Percentiles rank a stretch among this genome's conserved stretches.
Evolutionary conservation across 2,888 invertebrate genomes (phyloP).

Genomic region (Anodontia alba): DNA sequence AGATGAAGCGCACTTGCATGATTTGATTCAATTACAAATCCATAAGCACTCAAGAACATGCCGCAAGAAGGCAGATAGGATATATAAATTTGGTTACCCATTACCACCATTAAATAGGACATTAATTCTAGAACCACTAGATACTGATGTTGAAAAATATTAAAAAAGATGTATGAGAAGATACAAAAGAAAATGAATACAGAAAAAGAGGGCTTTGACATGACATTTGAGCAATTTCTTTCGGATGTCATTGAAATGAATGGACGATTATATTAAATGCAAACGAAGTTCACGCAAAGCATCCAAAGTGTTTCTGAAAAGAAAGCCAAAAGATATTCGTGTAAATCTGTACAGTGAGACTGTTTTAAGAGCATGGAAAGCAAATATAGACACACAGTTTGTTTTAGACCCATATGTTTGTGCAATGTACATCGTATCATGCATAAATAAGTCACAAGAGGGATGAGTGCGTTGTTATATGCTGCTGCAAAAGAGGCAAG

Average conservation of each 20-base stretch:
- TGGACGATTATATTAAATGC: conserved; percentile 39
- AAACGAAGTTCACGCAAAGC: conserved; percentile 31
- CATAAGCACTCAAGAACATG: conserved; percentile 50
- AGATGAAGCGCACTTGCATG: no score
- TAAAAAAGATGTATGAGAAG: conserved; percentile 7
- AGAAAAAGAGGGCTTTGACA: conserved; percentile 21
- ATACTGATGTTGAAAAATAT: conserved; percentile 24
- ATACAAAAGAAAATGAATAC: conserved; percentile 15
- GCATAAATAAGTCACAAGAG: conserved; percentile 33
- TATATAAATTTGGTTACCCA: conserved; percentile 51
- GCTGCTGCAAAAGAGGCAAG: conserved; percentile 57
- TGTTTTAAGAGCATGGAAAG: conserved; percentile 43
- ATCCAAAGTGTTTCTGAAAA: conserved; percentile 56
- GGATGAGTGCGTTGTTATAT: conserved; percentile 24
- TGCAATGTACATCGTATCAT: conserved; percentile 37
- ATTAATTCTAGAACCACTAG: conserved; percentile 42
- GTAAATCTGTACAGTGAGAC: conserved; percentile 47
- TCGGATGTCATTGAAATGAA: conserved; percentile 25
- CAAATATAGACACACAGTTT: conserved; percentile 56
- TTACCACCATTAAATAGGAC: conserved; percentile 42
- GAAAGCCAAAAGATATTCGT: conserved; percentile 37
- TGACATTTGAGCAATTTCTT: conserved; percentile 35
- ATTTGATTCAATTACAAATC: no score
- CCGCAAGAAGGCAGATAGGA: conserved; percentile 6
- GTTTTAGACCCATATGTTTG: conserved; percentile 52